phyloP scores from a whole-genome alignment of 2,797 vertebrate genomes.

The Muscicapa striata region DNA sequence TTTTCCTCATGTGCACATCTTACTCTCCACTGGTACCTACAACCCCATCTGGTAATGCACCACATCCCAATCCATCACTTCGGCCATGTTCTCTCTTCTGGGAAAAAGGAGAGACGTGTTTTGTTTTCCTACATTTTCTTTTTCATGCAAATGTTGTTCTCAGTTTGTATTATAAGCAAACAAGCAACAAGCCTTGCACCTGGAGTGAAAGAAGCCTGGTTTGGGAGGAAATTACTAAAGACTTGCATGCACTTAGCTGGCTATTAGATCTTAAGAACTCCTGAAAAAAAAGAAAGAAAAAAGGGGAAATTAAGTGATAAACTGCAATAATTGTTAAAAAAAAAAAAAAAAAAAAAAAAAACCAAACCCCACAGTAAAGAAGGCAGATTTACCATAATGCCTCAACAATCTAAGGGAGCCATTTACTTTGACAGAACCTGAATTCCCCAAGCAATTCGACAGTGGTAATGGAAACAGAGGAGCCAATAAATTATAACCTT shows the following conservation, averaged over 20 bases:
- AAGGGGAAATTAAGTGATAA: neutral
- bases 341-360: accelerated
- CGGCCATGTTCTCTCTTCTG: neutral
- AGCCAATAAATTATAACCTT: slow-evolving; percentile 69
- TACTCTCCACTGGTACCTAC: neutral
- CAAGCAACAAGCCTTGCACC: neutral
- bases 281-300: neutral
- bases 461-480: slow-evolving; percentile 65
- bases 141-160: slow-evolving; percentile 34
- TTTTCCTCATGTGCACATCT: neutral
- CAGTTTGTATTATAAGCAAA: neutral
- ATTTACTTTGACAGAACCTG: slow-evolving; percentile 60
- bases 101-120: neutral
- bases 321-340: slow-evolving; percentile 13
- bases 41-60: neutral
- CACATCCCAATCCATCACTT: neutral
- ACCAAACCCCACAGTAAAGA: neutral
- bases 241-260: neutral
- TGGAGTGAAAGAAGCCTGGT: neutral
- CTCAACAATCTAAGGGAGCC: slow-evolving; percentile 24
- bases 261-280: neutral
- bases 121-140: slow-evolving; percentile 21
- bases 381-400: slow-evolving; percentile 34
- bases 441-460: slow-evolving; percentile 41
- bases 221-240: neutral